Evolutionary conservation across 1,140 invertebrate species (phyloP).

Genomic region (Zaprionus capensis): DNA sequence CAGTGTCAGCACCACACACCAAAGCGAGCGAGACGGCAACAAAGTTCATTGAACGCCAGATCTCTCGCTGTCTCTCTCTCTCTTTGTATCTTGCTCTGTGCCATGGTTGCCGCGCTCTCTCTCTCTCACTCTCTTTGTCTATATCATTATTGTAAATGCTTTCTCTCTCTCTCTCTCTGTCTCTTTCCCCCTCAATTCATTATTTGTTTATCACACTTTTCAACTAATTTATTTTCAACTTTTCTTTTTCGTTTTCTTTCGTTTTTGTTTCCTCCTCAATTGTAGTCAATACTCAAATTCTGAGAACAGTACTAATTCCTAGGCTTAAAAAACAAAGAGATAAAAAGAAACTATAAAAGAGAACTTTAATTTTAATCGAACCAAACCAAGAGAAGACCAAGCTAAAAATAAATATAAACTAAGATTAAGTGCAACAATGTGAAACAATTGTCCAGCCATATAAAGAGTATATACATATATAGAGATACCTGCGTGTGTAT

Average conservation of each 20-base stretch:
- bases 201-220: conserved; percentile 51
- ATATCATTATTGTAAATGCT: conserved; percentile 18
- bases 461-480: neutral
- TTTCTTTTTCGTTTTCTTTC: conserved; percentile 62
- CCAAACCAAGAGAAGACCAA: conserved; percentile 5
- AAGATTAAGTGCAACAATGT: conserved; percentile 3
- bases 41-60: conserved; percentile 17
- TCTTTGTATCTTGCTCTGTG: neutral
- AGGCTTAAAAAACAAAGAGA: conserved; percentile 49
- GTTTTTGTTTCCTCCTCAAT: conserved; percentile 40
- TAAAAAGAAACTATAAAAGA: conserved; percentile 6
- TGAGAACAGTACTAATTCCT: conserved; percentile 79
- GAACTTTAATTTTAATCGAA: conserved; percentile 41
- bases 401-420: conserved; percentile 6
- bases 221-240: conserved; percentile 71
- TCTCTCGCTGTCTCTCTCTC: neutral
- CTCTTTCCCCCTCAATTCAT: neutral
- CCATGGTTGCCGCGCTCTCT: conserved; percentile 6
- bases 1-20: neutral
- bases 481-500: neutral
- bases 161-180: conserved; percentile 11
- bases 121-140: neutral
- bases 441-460: neutral
- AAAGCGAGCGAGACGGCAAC: conserved; percentile 21
- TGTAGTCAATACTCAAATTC: conserved; percentile 80